Base-by-base conservation (phyloP, 30 jellyfish, hydroid and myxozoan species). In the Hydractinia symbiolongicarpus region DNA sequence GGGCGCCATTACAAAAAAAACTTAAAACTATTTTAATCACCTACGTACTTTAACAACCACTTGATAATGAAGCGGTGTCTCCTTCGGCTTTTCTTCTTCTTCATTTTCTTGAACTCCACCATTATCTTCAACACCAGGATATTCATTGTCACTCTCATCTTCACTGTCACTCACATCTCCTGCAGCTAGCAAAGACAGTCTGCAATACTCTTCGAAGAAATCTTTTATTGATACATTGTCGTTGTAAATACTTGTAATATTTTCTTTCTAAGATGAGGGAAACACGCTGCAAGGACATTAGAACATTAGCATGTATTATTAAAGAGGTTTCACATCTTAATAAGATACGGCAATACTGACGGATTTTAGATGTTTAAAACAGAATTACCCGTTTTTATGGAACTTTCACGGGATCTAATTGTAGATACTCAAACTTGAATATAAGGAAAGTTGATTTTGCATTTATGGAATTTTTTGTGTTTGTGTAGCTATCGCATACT, bases 11-110 rank as follows among this genome's bases (percentile, higher is more conserved):
- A 30, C 2, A 30, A 30, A 30, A 30, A 30, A 0, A 30, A 30
- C 44, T 30, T 2, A 30, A 30, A 30, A 30, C 44, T 30, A 30
- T 30, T 30, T 30, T 2, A 30, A 0, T 30, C 44, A 30, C 44
- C 74, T 40, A 67, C 95, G 4, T 51, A 90, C 97, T 55, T 87
- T 85, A 15, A 81, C 60, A 10, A 87, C 72, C 40, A 76, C 87
- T 64, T 86, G 82, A 61, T 72, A 90, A 79, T 90, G 95, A 40
- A 56, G 56, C 13, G 97, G 97, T 4, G 76, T 64, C 13, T 44
- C 61, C 52, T 84, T 72, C 57, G 64, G 5, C 20, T 60, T 69
- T 21, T 79, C 87, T 20, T 14, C 44, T 4, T 40, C 13, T 4
- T 66, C 64, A 5, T 66, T 67, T 30, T 30, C 44, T 30, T 30